Evolutionary conservation across 2,113 vertebrate species (phyloP).

Genomic region (Cavia porcellus): DNA sequence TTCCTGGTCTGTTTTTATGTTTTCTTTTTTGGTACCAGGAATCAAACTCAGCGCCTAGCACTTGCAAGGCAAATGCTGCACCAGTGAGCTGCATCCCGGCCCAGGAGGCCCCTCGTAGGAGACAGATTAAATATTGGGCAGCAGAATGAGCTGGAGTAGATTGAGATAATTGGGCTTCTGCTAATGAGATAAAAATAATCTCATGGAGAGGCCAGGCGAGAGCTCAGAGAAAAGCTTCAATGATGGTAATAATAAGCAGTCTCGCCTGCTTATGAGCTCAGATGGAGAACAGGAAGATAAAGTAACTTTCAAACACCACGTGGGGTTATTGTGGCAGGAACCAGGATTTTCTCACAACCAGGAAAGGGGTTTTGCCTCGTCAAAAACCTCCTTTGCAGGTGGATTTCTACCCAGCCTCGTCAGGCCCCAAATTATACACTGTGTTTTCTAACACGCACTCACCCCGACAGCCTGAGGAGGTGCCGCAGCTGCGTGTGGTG

Average conservation of each 20-base stretch:
- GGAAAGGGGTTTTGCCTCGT: neutral
- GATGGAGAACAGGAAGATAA: neutral
- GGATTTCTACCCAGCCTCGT: neutral
- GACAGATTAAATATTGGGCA: neutral
- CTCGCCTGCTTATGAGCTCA: neutral
- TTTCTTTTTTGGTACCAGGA: neutral
- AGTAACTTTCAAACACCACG: neutral
- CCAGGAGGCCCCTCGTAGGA: neutral
- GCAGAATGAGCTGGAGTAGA: neutral
- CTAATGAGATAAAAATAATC: constrained; percentile 22
- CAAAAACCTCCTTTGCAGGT: neutral
- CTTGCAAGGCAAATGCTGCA: neutral
- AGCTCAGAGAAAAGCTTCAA: neutral
- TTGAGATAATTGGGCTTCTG: neutral
- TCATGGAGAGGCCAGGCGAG: neutral
- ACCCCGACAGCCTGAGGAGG: neutral
- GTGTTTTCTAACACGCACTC: neutral
- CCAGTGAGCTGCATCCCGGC: neutral
- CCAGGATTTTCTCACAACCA: neutral
- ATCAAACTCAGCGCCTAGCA: neutral
- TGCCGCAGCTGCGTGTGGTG: neutral
- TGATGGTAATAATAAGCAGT: neutral
- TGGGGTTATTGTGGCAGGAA: neutral
- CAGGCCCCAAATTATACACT: neutral
- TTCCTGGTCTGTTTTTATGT: neutral